A percentile compares a stretch with the other conserved stretches of the same genome.
Conservation (phyloP, 2,888 invertebrate species). For the Andrena praecox region DNA sequence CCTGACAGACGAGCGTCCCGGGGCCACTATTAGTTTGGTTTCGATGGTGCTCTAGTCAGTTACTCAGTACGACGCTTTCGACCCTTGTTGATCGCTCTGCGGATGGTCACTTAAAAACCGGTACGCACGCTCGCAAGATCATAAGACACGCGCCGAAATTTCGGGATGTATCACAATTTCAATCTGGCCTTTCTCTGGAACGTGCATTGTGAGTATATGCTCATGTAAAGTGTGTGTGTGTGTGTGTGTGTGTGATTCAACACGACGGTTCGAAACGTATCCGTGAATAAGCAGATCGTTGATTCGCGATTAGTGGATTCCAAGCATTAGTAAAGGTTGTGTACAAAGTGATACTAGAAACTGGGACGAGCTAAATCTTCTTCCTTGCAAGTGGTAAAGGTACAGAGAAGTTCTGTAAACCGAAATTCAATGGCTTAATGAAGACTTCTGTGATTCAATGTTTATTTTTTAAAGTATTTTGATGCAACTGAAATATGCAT, state of each 20-base stretch:
- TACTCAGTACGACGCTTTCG: conserved; percentile 77
- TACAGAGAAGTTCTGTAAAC: no score
- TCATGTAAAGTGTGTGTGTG: not conserved
- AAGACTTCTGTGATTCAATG: no score
- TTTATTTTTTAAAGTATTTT: no score
- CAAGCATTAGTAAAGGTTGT: not conserved
- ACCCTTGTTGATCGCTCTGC: conserved; percentile 66
- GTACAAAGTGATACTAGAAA: no score
- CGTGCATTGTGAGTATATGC: conserved; percentile 77
- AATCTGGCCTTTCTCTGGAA: conserved; percentile 82
- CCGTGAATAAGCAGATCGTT: not conserved
- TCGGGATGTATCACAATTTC: conserved; percentile 81
- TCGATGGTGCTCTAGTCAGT: conserved; percentile 80
- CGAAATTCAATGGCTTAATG: no score
- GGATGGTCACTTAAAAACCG: conserved; percentile 71
- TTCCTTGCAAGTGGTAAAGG: no score
- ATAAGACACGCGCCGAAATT: conserved; percentile 26
- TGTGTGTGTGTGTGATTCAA: not conserved
- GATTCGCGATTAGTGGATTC: not conserved
- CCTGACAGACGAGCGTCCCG: conserved; percentile 77
- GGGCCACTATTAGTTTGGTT: conserved; percentile 81
- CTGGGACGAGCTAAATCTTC: no score
- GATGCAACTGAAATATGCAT: no score
- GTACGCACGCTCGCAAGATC: conserved; percentile 38
- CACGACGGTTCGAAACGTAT: no score